A percentile compares a stretch with the other conserved stretches of the same genome.
These are phyloP conservation scores for Neomorphus geoffroyi DNA, from an alignment of 2,797 vertebrate genomes.

Conservation along the genomic window DNA sequence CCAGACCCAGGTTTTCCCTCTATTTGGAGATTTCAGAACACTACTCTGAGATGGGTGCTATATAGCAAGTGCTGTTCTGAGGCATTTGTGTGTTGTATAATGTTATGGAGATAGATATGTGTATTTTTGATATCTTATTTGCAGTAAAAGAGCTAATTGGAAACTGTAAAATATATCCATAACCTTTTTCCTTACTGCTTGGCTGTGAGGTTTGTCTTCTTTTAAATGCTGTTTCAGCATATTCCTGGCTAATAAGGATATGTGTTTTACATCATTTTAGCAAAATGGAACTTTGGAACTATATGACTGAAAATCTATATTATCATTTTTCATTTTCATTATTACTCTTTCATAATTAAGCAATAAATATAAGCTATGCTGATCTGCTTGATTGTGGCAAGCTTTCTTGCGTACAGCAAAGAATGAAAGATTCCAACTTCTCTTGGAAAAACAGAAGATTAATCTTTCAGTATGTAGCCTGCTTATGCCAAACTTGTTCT, in stretches of 20 bases:
- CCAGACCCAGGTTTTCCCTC: neutral
- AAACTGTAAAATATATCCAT: neutral
- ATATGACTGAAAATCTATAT: constrained; percentile 59
- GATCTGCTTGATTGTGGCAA: neutral
- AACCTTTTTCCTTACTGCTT: neutral
- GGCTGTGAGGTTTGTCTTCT: neutral
- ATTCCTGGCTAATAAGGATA: constrained; percentile 21
- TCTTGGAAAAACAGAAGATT: neutral
- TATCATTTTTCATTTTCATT: constrained; percentile 57
- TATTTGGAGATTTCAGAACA: neutral
- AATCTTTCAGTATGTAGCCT: neutral
- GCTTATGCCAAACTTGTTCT: neutral
- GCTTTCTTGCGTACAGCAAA: neutral
- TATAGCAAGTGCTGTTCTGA: neutral
- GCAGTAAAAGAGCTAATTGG: neutral
- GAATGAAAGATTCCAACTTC: neutral
- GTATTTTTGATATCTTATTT: neutral
- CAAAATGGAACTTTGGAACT: constrained; percentile 33
- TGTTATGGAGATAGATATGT: neutral
- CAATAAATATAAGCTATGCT: constrained; percentile 29
- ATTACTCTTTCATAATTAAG: constrained; percentile 48
- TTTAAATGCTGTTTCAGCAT: constrained; percentile 35
- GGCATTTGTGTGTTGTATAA: neutral
- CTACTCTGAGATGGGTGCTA: neutral
- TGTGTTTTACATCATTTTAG: constrained; percentile 53